Base-by-base conservation (phyloP, 2,113 vertebrate species). In the Stercorarius parasiticus region DNA sequence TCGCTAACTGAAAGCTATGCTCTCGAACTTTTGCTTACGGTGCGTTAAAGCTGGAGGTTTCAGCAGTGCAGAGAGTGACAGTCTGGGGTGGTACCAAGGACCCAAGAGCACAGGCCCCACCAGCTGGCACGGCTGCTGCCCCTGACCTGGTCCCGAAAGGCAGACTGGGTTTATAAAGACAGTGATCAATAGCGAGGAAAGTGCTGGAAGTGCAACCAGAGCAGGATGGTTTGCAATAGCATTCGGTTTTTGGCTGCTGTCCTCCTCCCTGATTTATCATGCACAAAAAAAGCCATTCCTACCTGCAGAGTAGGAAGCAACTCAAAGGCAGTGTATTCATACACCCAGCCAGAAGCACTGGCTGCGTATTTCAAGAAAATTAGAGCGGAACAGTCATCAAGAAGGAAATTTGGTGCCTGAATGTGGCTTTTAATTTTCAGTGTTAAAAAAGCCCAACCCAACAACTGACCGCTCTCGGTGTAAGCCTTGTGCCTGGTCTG, bases 101-200 rank as follows among this genome's bases (percentile, higher is more conserved):
- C 15, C 42, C 23, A 29, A 82, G 89, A 94, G 78, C 82, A 71
- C 88, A 43, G 76, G 78, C 55, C 69, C 88, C 79, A 71, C 86
- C 88, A 80, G 77, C 97, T 97, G 94, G 90, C 93, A 11, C 1
- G 4, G 81, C 84, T 74, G 92, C 72, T 82, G 88, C 55, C 88
- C 79, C 88, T 30, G 42, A 16, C 84, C 71, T 82, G 25, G 34
- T 73, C 85, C 77, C 59, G 32, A 38, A 82, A 83, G 87, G 61
- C 93, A 71, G 78, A 45, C 26, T 47, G 15, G 50, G 22, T 65
- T 58, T 13, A 13, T 5, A 21, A 59, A 71, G 86, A 9, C 49
- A 34, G 56, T 82, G 88, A 88, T 97, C 95, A 84, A 14, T 55
- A 85, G 82, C 79, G 93, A 83, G 88, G 73, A 92, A 49, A 25